A percentile compares a stretch with the other conserved stretches of the same genome.
Conservation (phyloP, 1,140 invertebrate genomes). For the Meloidogyne exigua region DNA sequence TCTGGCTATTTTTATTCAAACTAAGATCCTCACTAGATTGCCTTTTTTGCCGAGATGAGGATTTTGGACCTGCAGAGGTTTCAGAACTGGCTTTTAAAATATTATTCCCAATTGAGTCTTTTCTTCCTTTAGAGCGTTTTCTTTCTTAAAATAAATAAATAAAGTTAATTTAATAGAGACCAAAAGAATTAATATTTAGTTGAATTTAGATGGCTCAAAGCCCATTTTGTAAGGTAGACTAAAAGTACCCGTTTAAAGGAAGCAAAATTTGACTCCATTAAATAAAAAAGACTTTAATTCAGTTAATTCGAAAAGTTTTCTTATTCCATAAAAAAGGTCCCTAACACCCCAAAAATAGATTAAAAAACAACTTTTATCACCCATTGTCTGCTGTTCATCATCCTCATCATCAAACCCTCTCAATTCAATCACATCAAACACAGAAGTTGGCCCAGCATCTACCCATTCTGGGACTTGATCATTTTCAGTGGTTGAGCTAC, state of each 20-base stretch:
- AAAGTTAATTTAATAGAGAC: too few species aligned
- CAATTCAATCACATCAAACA: constrained; percentile 37
- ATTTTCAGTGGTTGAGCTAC: constrained; percentile 7
- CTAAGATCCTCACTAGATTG: background rate
- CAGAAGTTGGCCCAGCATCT: constrained; percentile 37
- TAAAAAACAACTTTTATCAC: constrained; percentile 22
- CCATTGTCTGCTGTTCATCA: background rate
- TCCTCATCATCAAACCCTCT: constrained; percentile 36
- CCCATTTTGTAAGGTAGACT: too few species aligned
- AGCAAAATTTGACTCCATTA: too few species aligned
- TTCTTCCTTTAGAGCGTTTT: constrained; percentile 7
- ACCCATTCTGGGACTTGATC: constrained; percentile 39
- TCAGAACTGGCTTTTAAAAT: background rate
- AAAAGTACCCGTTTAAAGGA: too few species aligned
- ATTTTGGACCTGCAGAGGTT: background rate
- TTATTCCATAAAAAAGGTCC: too few species aligned
- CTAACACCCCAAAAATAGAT: too few species aligned
- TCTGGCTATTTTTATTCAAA: background rate
- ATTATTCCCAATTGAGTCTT: background rate
- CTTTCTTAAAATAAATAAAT: constrained; percentile 13
- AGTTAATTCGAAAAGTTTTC: too few species aligned
- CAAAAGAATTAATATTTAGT: too few species aligned
- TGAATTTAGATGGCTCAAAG: too few species aligned
- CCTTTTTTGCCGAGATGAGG: constrained; percentile 10
- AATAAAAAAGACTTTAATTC: too few species aligned